Percentiles rank a stretch among this genome's conserved stretches.
Evolutionary conservation across 1,140 invertebrate genomes (phyloP).

Genomic region (Macrosteles quadrilineatus): DNA sequence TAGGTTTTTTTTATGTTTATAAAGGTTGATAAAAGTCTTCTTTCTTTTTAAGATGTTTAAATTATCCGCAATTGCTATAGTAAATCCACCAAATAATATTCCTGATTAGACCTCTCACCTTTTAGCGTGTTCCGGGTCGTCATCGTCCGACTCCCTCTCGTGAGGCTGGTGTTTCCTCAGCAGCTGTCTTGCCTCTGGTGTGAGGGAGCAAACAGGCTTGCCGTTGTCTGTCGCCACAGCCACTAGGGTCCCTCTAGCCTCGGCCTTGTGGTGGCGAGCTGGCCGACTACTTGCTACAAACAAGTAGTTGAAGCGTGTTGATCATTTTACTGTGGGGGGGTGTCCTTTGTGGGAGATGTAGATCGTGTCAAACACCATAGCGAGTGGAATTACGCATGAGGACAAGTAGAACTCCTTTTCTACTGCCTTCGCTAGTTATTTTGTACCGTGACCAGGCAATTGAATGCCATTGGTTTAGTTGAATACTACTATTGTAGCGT

Average conservation of each 20-base stretch:
- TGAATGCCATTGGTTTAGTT: too few species aligned
- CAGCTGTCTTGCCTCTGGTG: conserved; percentile 34
- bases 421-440: too few species aligned
- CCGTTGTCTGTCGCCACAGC: conserved; percentile 35
- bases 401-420: too few species aligned
- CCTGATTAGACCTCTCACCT: too few species aligned
- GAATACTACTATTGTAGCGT: too few species aligned
- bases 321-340: neutral
- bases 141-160: conserved; percentile 33
- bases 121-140: conserved; percentile 29
- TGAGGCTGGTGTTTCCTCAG: conserved; percentile 11
- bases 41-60: too few species aligned
- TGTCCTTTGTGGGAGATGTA: neutral
- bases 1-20: too few species aligned
- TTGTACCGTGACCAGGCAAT: too few species aligned
- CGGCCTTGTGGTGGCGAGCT: neutral
- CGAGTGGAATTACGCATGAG: too few species aligned
- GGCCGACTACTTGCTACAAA: conserved; percentile 17
- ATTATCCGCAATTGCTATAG: too few species aligned
- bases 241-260: conserved; percentile 30
- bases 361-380: neutral
- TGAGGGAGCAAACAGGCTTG: conserved; percentile 37
- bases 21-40: too few species aligned
- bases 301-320: neutral
- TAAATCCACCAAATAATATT: too few species aligned